Conservation (phyloP, 2,888 invertebrate species). For the Monoplex corrugatus region DNA sequence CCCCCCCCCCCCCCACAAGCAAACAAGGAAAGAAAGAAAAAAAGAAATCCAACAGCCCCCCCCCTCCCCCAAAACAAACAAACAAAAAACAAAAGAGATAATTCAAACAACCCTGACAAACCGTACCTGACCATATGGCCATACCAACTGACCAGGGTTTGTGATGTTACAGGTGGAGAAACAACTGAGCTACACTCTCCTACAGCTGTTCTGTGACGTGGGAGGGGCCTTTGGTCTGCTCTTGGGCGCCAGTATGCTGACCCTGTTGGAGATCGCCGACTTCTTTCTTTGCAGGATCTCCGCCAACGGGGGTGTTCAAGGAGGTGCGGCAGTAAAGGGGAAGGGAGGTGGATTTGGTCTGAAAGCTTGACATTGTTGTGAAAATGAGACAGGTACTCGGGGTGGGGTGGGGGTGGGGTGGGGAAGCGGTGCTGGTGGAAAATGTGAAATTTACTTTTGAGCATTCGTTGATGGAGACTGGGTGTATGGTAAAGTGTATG, state of each 20-base stretch:
- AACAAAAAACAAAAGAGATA: too few species aligned
- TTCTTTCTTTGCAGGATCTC: conserved; percentile 52
- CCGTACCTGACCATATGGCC: too few species aligned
- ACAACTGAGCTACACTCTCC: conserved; percentile 44
- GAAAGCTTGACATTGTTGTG: too few species aligned
- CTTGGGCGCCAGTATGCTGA: conserved; percentile 64
- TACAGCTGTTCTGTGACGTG: conserved; percentile 59
- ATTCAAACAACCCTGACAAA: too few species aligned
- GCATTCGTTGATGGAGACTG: neutral
- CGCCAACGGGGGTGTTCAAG: neutral
- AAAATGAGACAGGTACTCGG: too few species aligned
- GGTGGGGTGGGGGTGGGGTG: neutral
- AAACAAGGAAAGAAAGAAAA: too few species aligned
- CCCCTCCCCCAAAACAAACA: too few species aligned
- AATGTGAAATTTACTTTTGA: neutral
- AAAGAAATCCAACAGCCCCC: too few species aligned
- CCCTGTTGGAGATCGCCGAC: conserved; percentile 63
- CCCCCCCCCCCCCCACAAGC: too few species aligned
- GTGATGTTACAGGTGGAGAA: conserved; percentile 54
- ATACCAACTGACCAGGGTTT: too few species aligned
- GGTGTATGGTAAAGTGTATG: neutral
- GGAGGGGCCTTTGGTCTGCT: conserved; percentile 64
- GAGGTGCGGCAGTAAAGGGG: neutral
- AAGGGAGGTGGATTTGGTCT: neutral
- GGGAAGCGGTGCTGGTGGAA: neutral